Evolutionary conservation across 1,140 invertebrate genomes (phyloP).

Genomic region (Daktulosphaira vitifoliae): DNA sequence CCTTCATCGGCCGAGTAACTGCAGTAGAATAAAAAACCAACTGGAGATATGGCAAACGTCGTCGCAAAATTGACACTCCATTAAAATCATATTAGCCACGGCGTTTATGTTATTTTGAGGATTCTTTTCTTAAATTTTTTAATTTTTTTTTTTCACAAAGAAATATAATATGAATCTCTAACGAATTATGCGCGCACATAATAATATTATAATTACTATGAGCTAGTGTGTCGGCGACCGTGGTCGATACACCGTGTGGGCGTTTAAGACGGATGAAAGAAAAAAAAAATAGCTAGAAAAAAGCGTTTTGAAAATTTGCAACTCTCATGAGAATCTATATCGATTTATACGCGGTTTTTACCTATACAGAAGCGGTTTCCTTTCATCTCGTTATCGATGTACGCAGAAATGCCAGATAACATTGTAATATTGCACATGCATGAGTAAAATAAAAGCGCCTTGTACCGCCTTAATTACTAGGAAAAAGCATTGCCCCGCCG

Average conservation of each 20-base stretch:
- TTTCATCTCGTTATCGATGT: slow-evolving; percentile 26
- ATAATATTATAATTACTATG: background rate
- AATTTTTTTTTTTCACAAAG: too few species aligned
- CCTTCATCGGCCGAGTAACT: too few species aligned
- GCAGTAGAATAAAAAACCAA: too few species aligned
- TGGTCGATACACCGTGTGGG: background rate
- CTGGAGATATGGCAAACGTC: too few species aligned
- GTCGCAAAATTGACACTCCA: too few species aligned
- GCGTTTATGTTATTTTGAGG: too few species aligned
- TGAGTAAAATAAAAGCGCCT: background rate
- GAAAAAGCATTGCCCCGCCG: background rate
- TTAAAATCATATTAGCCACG: too few species aligned
- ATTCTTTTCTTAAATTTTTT: too few species aligned
- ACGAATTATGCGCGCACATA: too few species aligned
- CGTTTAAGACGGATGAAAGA: background rate
- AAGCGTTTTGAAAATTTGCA: slow-evolving; percentile 7
- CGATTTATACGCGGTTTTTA: slow-evolving; percentile 12
- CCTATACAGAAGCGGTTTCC: slow-evolving; percentile 13
- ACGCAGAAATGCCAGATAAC: slow-evolving; percentile 26
- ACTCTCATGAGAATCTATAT: slow-evolving; percentile 28
- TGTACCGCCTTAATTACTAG: slow-evolving; percentile 21
- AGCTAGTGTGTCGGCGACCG: background rate
- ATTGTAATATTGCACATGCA: background rate
- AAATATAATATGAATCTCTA: too few species aligned
- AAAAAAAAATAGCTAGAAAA: slow-evolving; percentile 3